Evolutionary conservation across 2,888 invertebrate species (phyloP).

Genomic region (Crocallis elinguaria): DNA sequence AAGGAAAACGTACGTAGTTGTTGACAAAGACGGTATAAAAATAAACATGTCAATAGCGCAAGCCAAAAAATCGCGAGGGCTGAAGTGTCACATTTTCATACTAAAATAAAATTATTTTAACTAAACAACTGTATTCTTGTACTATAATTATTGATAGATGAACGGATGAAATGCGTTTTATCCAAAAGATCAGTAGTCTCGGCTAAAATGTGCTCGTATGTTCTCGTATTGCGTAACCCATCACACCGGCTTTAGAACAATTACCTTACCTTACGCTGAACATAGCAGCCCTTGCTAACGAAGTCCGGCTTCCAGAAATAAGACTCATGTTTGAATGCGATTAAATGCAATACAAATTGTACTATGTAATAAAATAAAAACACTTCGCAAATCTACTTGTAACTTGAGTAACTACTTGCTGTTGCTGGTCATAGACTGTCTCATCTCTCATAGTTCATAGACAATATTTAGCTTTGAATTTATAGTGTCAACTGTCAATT

Average conservation of each 20-base stretch:
- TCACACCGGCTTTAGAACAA: conserved; percentile 46
- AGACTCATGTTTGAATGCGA: conserved; percentile 63
- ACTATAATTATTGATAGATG: too few relatives aligned
- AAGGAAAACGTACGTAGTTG: not conserved
- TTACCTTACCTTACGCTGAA: conserved; percentile 68
- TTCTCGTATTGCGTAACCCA: conserved; percentile 66
- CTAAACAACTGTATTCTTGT: too few relatives aligned
- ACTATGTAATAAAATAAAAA: too few relatives aligned
- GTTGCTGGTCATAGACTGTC: too few relatives aligned
- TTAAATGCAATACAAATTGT: too few relatives aligned
- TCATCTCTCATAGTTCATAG: too few relatives aligned
- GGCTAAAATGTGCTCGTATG: conserved; percentile 21
- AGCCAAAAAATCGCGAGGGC: not conserved
- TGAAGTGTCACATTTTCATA: not conserved
- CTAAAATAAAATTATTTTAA: not conserved
- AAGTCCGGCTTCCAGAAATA: conserved; percentile 57
- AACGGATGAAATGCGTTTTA: too few relatives aligned
- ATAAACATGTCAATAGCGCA: not conserved
- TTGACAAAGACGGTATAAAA: not conserved
- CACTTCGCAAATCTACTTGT: too few relatives aligned
- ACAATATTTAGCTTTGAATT: too few relatives aligned
- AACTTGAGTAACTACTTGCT: too few relatives aligned
- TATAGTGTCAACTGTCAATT: too few relatives aligned
- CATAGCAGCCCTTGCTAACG: conserved; percentile 60
- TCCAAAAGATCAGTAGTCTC: too few relatives aligned